These are phyloP conservation scores for Anthrax anthrax DNA, from an alignment of 2,888 invertebrate genomes.

Conservation along the genomic window DNA sequence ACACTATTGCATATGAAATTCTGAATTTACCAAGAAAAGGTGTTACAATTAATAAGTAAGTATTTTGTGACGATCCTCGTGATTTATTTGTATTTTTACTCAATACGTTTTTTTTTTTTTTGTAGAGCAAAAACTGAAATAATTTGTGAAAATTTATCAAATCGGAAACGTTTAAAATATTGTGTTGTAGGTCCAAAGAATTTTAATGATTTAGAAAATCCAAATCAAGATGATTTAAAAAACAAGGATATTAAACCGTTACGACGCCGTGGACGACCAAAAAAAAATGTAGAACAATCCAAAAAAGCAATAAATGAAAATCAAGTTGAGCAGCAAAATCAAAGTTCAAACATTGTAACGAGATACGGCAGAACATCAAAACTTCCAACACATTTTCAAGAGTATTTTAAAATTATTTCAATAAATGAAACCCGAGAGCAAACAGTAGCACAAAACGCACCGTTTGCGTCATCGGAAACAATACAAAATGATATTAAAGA, in stretches of 20 bases:
- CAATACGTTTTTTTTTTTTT: background rate
- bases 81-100: background rate
- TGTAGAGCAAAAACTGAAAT: conserved; percentile 5
- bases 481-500: background rate
- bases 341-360: background rate
- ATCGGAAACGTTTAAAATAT: background rate
- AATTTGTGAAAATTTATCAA: conserved; percentile 1
- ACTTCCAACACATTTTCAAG: conserved; percentile 5
- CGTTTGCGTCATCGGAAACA: background rate
- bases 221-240: background rate
- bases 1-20: background rate
- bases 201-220: background rate
- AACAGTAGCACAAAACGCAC: background rate
- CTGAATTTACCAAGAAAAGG: background rate
- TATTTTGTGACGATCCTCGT: background rate
- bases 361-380: conserved; percentile 8
- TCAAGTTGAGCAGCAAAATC: background rate
- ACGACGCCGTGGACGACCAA: background rate
- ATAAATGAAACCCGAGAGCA: conserved; percentile 1
- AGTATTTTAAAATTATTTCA: background rate
- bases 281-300: background rate
- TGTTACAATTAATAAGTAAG: background rate
- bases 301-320: background rate
- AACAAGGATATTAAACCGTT: too few species aligned
- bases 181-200: background rate